Conservation (phyloP, 2,888 invertebrate genomes). For the Mylabris sibirica region DNA sequence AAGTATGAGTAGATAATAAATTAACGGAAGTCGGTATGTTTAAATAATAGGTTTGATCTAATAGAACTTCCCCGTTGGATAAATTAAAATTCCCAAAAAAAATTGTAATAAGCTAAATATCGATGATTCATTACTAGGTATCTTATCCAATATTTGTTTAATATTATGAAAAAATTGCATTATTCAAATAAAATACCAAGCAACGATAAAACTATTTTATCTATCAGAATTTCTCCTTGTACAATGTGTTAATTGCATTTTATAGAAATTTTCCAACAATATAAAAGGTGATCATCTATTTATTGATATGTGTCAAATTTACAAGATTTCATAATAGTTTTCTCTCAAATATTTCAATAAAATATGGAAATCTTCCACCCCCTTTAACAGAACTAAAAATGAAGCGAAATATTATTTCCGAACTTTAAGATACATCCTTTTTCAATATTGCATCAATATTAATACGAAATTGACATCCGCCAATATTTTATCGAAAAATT, state of each 20-base stretch:
- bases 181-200: neutral
- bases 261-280: neutral
- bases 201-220: neutral
- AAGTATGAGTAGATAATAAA: conserved; percentile 14
- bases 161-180: neutral
- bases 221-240: neutral
- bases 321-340: neutral
- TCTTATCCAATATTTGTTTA: neutral
- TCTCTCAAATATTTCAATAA: neutral
- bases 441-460: neutral
- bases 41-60: conserved; percentile 9
- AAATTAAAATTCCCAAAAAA: neutral
- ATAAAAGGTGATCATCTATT: neutral
- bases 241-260: neutral
- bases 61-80: neutral
- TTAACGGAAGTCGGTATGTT: conserved; percentile 23
- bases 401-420: neutral
- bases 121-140: neutral
- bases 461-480: conserved; percentile 3
- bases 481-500: conserved; percentile 1
- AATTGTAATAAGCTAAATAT: neutral
- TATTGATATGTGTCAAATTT: conserved; percentile 5
- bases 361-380: neutral
- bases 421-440: neutral
- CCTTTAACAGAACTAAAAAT: neutral